A percentile compares a stretch with the other conserved stretches of the same genome.
Evolutionary conservation across 2,113 vertebrate genomes (phyloP).

Genomic region (Limnothrissa miodon): DNA sequence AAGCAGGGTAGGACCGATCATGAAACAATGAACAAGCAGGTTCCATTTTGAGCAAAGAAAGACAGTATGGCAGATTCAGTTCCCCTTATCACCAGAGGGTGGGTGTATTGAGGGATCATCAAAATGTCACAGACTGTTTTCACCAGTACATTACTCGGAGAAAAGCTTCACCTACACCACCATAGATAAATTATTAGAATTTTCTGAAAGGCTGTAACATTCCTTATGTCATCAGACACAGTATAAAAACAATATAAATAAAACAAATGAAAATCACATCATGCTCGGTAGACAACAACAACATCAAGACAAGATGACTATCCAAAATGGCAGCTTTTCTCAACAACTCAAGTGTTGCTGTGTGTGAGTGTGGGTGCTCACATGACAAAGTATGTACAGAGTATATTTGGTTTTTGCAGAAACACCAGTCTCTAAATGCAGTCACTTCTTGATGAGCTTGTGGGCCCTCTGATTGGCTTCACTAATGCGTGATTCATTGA

Average conservation of each 20-base stretch:
- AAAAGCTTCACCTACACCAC: background rate
- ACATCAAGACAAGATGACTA: background rate
- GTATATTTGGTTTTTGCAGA: background rate
- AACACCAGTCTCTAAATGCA: no score
- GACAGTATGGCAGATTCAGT: conserved; percentile 2
- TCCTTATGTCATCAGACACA: background rate
- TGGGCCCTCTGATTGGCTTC: conserved; percentile 77
- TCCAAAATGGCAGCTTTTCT: background rate
- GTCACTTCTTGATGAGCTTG: conserved; percentile 68
- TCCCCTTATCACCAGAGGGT: conserved; percentile 12
- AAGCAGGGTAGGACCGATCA: background rate
- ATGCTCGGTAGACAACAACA: background rate
- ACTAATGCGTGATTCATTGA: conserved; percentile 73
- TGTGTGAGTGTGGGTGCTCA: background rate
- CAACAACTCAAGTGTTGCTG: background rate
- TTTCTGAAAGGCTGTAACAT: background rate
- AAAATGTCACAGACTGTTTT: background rate
- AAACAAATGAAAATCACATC: background rate
- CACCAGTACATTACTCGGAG: background rate
- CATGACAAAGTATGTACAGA: background rate
- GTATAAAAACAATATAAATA: background rate
- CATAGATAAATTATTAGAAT: background rate
- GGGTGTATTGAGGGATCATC: conserved; percentile 10
- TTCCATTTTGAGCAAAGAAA: conserved; percentile 38
- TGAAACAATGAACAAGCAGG: background rate